Conservation (phyloP, 2,113 vertebrate genomes). For the Cheilinus undulatus region DNA sequence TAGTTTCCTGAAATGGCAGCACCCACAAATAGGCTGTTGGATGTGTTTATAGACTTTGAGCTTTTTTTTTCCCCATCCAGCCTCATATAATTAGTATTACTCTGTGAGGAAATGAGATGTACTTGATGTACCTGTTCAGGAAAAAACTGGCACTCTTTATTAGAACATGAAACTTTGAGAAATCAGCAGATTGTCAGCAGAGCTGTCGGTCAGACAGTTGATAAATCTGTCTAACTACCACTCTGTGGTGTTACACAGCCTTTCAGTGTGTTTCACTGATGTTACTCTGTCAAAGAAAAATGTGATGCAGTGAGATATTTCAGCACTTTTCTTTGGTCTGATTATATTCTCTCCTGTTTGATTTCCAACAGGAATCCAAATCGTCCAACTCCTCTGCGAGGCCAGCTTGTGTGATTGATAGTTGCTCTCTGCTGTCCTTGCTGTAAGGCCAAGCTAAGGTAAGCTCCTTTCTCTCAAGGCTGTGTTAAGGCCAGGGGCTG, state of each 20-base stretch:
- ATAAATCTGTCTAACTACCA: not conserved
- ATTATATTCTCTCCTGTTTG: slow-evolving; percentile 12
- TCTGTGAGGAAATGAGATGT: not conserved
- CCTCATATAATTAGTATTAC: not conserved
- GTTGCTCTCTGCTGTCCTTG: slow-evolving; percentile 60
- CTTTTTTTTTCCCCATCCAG: too few relatives aligned
- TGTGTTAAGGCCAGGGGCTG: slow-evolving; percentile 24
- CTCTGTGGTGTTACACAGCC: not conserved
- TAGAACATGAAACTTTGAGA: not conserved
- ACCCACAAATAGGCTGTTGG: too few relatives aligned
- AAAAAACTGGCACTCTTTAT: not conserved
- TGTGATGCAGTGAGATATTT: slow-evolving; percentile 13
- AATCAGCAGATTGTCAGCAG: not conserved
- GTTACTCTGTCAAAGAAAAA: not conserved
- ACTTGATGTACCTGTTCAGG: not conserved
- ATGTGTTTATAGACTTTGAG: too few relatives aligned
- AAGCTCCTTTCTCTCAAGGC: slow-evolving; percentile 47
- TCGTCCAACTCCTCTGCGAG: not conserved
- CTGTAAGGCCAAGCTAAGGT: slow-evolving; percentile 63
- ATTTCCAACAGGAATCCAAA: slow-evolving; percentile 20
- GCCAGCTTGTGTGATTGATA: slow-evolving; percentile 45
- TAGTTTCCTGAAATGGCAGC: too few relatives aligned
- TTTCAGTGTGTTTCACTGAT: not conserved
- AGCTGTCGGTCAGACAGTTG: not conserved
- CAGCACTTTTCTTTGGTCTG: slow-evolving; percentile 3